Evolutionary conservation across 1,140 invertebrate genomes (phyloP).

Genomic region (Camponotus vicinus): DNA sequence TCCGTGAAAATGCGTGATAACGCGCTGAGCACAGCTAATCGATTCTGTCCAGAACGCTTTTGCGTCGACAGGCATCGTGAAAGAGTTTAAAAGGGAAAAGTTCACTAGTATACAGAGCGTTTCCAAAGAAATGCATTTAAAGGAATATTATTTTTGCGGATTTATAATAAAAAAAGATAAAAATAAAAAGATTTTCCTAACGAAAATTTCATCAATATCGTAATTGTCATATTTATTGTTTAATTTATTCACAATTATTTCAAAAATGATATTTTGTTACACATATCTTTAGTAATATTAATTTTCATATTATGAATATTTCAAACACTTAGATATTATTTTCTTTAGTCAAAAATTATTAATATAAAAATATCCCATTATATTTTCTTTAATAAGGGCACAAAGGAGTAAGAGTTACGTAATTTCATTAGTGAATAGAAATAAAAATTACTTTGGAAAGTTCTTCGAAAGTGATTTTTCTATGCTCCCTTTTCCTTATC

Average conservation of each 20-base stretch:
- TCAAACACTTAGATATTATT: background rate
- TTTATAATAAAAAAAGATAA: background rate
- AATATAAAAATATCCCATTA: background rate
- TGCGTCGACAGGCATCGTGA: background rate
- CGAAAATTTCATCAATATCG: background rate
- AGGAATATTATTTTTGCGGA: background rate
- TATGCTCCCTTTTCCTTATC: slow-evolving; percentile 51
- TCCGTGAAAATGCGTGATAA: slow-evolving; percentile 40
- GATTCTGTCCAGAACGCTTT: slow-evolving; percentile 4
- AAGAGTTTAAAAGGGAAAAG: background rate
- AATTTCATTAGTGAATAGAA: slow-evolving; percentile 15
- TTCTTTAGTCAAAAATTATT: slow-evolving; percentile 19
- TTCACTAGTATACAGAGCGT: background rate
- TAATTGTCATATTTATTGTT: background rate
- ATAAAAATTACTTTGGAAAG: slow-evolving; percentile 7
- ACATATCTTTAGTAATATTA: background rate
- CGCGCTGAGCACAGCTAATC: slow-evolving; percentile 2
- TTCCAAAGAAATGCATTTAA: background rate
- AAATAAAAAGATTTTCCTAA: background rate
- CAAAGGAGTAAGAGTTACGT: slow-evolving; percentile 10
- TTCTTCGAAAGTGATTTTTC: background rate
- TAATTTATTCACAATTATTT: background rate
- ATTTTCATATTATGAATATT: background rate
- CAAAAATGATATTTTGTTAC: background rate
- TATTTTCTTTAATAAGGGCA: slow-evolving; percentile 10